Evolutionary conservation across 2,797 vertebrate genomes (phyloP), one percentile per base, ranked within the genome.

Genomic region (Molossus alvarezi): DNA sequence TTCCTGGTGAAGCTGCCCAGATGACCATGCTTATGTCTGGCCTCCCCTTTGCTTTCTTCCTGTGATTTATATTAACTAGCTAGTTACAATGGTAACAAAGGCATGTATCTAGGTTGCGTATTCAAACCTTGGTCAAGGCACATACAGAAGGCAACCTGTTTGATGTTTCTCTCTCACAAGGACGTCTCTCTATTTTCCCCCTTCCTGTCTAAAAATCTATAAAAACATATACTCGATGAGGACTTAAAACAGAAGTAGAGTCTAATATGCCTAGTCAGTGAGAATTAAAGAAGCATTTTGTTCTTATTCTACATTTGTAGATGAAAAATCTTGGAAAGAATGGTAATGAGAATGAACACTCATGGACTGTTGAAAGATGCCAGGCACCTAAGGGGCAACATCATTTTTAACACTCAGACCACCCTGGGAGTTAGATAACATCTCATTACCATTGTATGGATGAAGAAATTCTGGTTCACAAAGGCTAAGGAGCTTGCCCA

Each of bases 211-310:
- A 33, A 33, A 67, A 33, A 67, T 20, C n/a, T 33, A 33, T 67
- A 67, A 67, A 67, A 67, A 33, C n/a, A 67, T n/a, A n/a, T 67
- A 67, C n/a, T 67, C 33, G 17, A n/a, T 67, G n/a, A 20, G 65
- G 65, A 9, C 9, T 33, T 33, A 67, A 67, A 18, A 29, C 87
- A 76, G 14, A 51, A 76, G 18, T 69, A 69, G 67, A 11, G 6
- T 81, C 33, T n/a, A 27, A 73, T 6, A 8, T 2, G 4, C 6
- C 73, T 53, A 6, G 77, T 67, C 33, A n/a, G 1, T 80, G 20
- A 83, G 33, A 94, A 79, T 72, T 51, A 77, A 69, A 96, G 57
- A 58, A 83, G 64, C 13, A 57, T 73, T 82, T 62, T 76, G 21
- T 85, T 75, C 37, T 60, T 75, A 6, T 79, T 86, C 48, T 58